Percentiles rank a stretch among this genome's conserved stretches.
Evolutionary conservation across 2,797 vertebrate species (phyloP).

Genomic region (Ispidina picta): DNA sequence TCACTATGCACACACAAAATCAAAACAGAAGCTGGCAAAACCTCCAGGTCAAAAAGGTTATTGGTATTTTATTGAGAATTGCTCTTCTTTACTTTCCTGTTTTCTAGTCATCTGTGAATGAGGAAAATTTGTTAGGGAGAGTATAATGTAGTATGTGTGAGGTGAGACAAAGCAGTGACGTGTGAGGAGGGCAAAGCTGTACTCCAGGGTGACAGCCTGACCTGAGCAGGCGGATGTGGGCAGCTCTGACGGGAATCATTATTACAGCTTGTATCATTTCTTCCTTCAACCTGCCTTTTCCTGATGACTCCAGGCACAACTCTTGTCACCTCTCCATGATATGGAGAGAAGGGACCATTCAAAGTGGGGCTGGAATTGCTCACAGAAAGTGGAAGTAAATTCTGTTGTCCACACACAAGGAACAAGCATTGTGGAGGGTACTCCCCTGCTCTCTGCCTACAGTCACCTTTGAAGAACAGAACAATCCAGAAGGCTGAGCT

Average conservation of each 20-base stretch:
- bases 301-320: not conserved
- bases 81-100: not conserved
- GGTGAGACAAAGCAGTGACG: not conserved
- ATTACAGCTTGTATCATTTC: not conserved
- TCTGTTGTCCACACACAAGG: not conserved
- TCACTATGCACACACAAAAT: not conserved
- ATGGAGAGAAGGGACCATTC: not conserved
- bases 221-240: not conserved
- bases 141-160: not conserved
- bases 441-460: not conserved
- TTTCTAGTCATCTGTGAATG: not conserved
- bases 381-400: not conserved
- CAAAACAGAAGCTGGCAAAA: not conserved
- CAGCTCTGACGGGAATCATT: not conserved
- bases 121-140: not conserved
- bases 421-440: not conserved
- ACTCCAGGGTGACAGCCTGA: not conserved
- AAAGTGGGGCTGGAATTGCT: not conserved
- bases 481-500: not conserved
- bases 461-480: not conserved
- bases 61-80: slow-evolving; percentile 18
- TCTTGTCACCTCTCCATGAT: rapidly evolving
- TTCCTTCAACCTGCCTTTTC: not conserved
- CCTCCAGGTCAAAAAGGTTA: slow-evolving; percentile 3
- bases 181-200: not conserved